Evolutionary conservation across 1,140 invertebrate genomes (phyloP), one percentile per base, ranked within the genome.

Genomic region (Chironomus tepperi): DNA sequence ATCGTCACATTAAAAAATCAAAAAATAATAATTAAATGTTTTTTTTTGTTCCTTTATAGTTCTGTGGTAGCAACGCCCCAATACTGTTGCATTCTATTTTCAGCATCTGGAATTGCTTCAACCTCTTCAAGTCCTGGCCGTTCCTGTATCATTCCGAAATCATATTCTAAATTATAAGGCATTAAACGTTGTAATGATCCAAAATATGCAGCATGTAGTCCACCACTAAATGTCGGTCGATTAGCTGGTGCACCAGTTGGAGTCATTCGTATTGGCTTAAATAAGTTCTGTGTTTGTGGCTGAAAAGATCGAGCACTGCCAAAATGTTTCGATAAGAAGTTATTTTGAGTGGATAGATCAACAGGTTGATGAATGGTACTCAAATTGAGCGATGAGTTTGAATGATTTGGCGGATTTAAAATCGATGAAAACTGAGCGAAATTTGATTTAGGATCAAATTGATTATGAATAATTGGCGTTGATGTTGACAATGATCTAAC

Each of bases 11-110:
- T 57, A 57, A 57, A 34, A 57, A 57, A 57, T 57, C 47, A 57
- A 57, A 70, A 18, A 16, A 70, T 16, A 65, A 19, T 73, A 12
- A 73, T 64, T 57, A 24, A 16, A 9, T 73, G n/a, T 42, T 75
- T 74, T 19, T 6, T 64, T 43, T 74, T 7, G 16, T 74, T 79
- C 75, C 77, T 81, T 87, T 83, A 92, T 73, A 93, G 80, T 83
- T 93, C 92, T 0, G 92, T 93, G 1, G 91, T 93, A 7, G 91
- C 91, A 64, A 93, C 91, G 65, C 91, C 92, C 92, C 92, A 94
- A 82, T 94, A 94, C 77, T 92, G 91, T 76, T 92, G 89, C 91
- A 94, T 94, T 73, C 92, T 85, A 72, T 87, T 87, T 79, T 92
- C 90, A 74, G 91, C 87, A 78, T 93, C 91, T 10, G 65, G 65